Evolutionary conservation across 2,113 vertebrate species (phyloP).

Genomic region (Istiophorus platypterus): DNA sequence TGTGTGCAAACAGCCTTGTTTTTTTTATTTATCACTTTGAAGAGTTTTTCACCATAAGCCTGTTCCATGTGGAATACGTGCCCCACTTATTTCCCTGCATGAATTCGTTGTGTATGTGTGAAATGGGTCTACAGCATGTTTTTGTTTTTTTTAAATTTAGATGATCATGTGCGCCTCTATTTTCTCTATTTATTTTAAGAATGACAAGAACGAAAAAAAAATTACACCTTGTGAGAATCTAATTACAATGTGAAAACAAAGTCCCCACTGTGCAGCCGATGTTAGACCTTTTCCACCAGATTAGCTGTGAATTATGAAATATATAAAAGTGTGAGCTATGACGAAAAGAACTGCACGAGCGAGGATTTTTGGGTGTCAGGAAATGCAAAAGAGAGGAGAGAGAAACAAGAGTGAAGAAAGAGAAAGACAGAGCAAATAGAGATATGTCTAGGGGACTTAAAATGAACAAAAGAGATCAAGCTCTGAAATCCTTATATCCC

Average conservation of each 20-base stretch:
- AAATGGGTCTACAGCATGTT: not conserved
- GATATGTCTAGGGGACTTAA: not conserved
- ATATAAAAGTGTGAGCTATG: slow-evolving; percentile 16
- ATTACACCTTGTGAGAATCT: slow-evolving; percentile 5
- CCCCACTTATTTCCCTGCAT: slow-evolving; percentile 51
- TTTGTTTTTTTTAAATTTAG: not conserved
- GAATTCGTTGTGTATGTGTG: slow-evolving; percentile 9
- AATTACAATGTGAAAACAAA: slow-evolving; percentile 39
- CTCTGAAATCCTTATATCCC: not conserved
- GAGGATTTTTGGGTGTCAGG: not conserved
- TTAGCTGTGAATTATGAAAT: slow-evolving; percentile 40
- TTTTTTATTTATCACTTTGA: slow-evolving; percentile 76
- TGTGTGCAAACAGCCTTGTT: slow-evolving; percentile 62
- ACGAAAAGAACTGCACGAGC: not conserved
- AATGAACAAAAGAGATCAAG: not conserved
- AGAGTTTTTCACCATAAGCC: slow-evolving; percentile 61
- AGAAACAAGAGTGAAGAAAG: not conserved
- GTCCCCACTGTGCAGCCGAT: not conserved
- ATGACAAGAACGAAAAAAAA: not conserved
- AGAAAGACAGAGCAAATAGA: not conserved
- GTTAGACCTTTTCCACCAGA: slow-evolving; percentile 10
- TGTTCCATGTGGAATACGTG: slow-evolving; percentile 67
- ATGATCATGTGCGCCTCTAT: not conserved
- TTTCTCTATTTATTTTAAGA: not conserved
- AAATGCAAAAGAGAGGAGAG: not conserved